A percentile compares a stretch with the other conserved stretches of the same genome.
These are phyloP conservation scores for Trichonephila clavata DNA, from an alignment of 1,140 invertebrate genomes.

Conservation along the genomic window DNA sequence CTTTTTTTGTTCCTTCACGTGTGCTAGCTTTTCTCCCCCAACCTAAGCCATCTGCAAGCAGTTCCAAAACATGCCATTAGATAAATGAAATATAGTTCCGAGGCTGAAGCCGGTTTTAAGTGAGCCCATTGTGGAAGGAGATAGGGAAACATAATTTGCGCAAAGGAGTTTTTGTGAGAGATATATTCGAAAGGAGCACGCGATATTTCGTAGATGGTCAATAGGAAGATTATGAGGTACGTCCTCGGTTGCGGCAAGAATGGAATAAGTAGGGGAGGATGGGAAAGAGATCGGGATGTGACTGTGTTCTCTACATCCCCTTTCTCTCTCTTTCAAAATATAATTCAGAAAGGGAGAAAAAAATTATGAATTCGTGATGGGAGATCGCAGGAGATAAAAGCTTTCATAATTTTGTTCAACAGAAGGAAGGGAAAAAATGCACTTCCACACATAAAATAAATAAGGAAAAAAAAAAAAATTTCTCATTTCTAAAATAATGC, in stretches of 20 bases:
- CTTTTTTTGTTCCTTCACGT: background rate
- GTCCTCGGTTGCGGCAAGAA: background rate
- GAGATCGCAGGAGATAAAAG: background rate
- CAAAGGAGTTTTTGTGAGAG: background rate
- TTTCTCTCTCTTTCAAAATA: background rate
- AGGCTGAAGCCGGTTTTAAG: conserved; percentile 17
- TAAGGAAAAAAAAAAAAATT: too few species aligned
- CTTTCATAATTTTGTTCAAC: background rate
- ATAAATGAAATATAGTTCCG: conserved; percentile 69
- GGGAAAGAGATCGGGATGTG: background rate
- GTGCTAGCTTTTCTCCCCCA: background rate
- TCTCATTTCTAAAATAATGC: too few species aligned
- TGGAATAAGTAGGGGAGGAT: background rate
- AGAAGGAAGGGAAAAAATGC: background rate
- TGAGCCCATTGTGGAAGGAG: background rate
- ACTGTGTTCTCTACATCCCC: too few species aligned
- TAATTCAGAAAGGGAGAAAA: background rate
- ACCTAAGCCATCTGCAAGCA: conserved; percentile 54
- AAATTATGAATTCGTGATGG: background rate
- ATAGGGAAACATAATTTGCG: conserved; percentile 36
- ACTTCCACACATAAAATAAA: too few species aligned
- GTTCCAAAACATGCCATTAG: conserved; percentile 71
- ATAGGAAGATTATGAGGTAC: conserved; percentile 10
- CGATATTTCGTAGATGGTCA: conserved; percentile 20
- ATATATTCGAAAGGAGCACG: background rate